A percentile compares a stretch with the other conserved stretches of the same genome.
phyloP scores from a whole-genome alignment of 2,113 vertebrate species.

The Nettapus auritus region DNA sequence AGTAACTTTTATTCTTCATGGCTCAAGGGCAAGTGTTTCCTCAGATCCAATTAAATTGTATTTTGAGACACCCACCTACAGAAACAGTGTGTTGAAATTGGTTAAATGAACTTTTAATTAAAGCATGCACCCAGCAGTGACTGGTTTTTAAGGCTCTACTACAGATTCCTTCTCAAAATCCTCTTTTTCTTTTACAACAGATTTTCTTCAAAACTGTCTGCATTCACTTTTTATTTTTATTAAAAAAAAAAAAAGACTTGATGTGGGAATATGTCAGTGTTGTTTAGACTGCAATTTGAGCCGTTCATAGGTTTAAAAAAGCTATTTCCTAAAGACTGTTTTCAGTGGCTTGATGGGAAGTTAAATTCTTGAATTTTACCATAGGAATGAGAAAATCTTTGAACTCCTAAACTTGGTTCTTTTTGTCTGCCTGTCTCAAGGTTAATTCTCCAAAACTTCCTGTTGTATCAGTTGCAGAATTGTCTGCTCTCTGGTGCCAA shows the following conservation, averaged over 20 bases:
- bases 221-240: not conserved
- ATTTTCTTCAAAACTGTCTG: not conserved
- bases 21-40: not conserved
- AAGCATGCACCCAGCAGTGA: not conserved
- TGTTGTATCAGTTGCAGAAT: not conserved
- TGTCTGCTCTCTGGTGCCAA: conserved; percentile 1
- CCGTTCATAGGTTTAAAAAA: not conserved
- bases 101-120: conserved; percentile 15
- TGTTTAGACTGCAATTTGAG: not conserved
- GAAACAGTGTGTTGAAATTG: not conserved
- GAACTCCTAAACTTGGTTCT: not conserved
- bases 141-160: not conserved
- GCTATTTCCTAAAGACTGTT: not conserved
- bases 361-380: not conserved
- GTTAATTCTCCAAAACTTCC: not conserved
- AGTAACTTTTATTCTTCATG: not conserved
- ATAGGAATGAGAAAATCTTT: not conserved
- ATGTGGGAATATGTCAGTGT: conserved; percentile 19
- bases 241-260: not conserved
- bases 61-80: conserved; percentile 3
- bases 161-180: not conserved
- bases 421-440: not conserved
- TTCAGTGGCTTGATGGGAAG: not conserved
- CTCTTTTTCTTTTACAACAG: not conserved
- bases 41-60: not conserved